Conservation (phyloP, 2,113 vertebrate genomes). For the Gasterosteus nipponicus region DNA sequence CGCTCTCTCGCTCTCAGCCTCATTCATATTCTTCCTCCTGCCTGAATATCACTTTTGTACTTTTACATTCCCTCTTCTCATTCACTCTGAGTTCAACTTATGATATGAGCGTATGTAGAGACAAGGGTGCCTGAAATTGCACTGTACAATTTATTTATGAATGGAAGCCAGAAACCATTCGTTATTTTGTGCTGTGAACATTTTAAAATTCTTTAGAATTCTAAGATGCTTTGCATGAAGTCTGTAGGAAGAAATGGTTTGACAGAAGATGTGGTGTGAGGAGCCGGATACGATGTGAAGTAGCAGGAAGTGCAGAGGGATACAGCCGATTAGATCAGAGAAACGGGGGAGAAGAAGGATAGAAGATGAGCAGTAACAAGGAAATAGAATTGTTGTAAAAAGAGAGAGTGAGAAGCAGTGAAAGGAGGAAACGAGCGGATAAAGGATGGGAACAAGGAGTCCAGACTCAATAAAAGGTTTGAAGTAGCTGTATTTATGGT, state of each 20-base stretch:
- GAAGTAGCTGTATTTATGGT: slow-evolving; percentile 49
- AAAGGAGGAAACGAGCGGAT: background rate
- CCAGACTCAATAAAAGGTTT: slow-evolving; percentile 41
- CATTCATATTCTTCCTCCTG: slow-evolving; percentile 1
- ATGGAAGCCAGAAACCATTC: background rate
- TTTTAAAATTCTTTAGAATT: background rate
- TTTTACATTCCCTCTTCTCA: slow-evolving; percentile 17
- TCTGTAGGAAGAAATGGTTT: background rate
- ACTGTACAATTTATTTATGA: background rate
- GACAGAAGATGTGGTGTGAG: background rate
- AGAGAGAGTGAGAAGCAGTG: background rate
- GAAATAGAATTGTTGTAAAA: background rate
- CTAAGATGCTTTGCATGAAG: background rate
- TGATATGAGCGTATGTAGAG: slow-evolving; percentile 32
- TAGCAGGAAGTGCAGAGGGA: background rate
- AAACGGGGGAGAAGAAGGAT: background rate
- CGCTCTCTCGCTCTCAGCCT: background rate
- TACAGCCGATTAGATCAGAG: background rate
- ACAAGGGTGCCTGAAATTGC: background rate
- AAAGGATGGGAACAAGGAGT: slow-evolving; percentile 18
- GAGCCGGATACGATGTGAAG: background rate
- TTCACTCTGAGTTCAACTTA: slow-evolving; percentile 17
- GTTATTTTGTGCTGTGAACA: background rate
- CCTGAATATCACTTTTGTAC: slow-evolving; percentile 29
- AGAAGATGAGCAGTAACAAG: background rate